These are phyloP conservation scores for Ptyas mucosa DNA, from an alignment of 2,113 vertebrate genomes.

Conservation along the genomic window DNA sequence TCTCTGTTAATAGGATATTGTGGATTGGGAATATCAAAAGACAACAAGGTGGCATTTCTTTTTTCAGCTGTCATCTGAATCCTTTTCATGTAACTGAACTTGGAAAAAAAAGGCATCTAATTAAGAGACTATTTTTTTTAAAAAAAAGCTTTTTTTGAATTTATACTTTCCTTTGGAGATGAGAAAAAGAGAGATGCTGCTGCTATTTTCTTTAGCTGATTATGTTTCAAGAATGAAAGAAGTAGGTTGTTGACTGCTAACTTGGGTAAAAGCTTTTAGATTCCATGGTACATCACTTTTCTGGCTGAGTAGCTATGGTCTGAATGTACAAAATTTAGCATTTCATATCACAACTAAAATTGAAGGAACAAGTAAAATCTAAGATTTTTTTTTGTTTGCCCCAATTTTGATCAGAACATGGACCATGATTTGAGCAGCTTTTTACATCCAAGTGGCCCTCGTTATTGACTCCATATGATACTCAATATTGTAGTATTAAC, in stretches of 20 bases:
- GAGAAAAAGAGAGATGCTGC: conserved; percentile 21
- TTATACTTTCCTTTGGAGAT: conserved; percentile 49
- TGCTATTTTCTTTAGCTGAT: conserved; percentile 52
- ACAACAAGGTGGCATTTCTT: conserved; percentile 18
- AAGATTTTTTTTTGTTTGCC: neutral
- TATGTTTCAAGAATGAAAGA: conserved; percentile 50
- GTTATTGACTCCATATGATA: neutral
- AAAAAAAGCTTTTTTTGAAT: conserved; percentile 61
- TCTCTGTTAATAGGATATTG: conserved; percentile 18
- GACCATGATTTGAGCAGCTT: neutral
- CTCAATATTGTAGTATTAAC: neutral
- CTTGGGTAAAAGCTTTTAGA: conserved; percentile 17
- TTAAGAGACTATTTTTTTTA: conserved; percentile 63
- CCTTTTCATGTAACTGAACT: conserved; percentile 57
- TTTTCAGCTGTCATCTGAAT: conserved; percentile 35
- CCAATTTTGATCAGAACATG: neutral
- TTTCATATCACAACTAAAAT: neutral
- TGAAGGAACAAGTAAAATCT: neutral
- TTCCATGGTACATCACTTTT: conserved; percentile 28
- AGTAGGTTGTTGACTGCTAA: conserved; percentile 24
- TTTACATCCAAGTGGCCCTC: neutral
- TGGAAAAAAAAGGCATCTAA: conserved; percentile 60
- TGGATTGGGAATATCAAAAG: conserved; percentile 45
- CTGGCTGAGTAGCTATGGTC: neutral
- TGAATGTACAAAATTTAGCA: neutral